Evolutionary conservation across 1,140 invertebrate species (phyloP).

Genomic region (Tachypleus tridentatus): DNA sequence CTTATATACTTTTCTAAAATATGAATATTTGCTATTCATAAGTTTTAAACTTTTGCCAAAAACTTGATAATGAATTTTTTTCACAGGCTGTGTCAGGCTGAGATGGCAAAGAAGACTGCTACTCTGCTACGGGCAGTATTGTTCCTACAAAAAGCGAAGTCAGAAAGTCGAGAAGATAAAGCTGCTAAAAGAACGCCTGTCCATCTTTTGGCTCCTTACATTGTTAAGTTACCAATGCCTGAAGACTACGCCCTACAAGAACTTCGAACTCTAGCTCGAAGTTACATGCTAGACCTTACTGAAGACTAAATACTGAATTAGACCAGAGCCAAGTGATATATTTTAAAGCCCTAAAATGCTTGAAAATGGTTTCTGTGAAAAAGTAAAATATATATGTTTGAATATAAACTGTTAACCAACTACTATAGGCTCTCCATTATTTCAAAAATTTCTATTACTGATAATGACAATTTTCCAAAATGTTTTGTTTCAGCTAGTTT

Average conservation of each 20-base stretch:
- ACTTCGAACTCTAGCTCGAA: slow-evolving; percentile 36
- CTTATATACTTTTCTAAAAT: neutral
- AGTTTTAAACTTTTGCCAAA: neutral
- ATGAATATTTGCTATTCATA: neutral
- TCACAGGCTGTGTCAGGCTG: slow-evolving; percentile 45
- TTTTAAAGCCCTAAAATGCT: too few relatives aligned
- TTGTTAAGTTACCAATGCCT: slow-evolving; percentile 46
- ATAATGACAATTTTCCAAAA: too few relatives aligned
- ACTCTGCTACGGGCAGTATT: slow-evolving; percentile 42
- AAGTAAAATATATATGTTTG: too few relatives aligned
- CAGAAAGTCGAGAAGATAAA: slow-evolving; percentile 9
- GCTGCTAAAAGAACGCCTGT: slow-evolving; percentile 27
- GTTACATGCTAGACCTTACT: slow-evolving; percentile 29
- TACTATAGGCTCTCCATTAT: too few relatives aligned
- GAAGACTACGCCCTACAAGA: slow-evolving; percentile 52
- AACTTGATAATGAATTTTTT: neutral
- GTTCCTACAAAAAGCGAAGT: slow-evolving; percentile 35
- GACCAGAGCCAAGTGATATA: too few relatives aligned
- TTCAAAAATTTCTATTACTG: too few relatives aligned
- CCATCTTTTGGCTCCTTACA: slow-evolving; percentile 37
- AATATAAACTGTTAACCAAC: too few relatives aligned
- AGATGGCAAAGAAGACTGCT: slow-evolving; percentile 48
- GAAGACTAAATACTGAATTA: too few relatives aligned
- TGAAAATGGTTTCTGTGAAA: too few relatives aligned
- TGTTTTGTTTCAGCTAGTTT: too few relatives aligned